Evolutionary conservation across 2,797 vertebrate species (phyloP), one percentile per base, ranked within the genome.

Genomic region (Sylvia borin): DNA sequence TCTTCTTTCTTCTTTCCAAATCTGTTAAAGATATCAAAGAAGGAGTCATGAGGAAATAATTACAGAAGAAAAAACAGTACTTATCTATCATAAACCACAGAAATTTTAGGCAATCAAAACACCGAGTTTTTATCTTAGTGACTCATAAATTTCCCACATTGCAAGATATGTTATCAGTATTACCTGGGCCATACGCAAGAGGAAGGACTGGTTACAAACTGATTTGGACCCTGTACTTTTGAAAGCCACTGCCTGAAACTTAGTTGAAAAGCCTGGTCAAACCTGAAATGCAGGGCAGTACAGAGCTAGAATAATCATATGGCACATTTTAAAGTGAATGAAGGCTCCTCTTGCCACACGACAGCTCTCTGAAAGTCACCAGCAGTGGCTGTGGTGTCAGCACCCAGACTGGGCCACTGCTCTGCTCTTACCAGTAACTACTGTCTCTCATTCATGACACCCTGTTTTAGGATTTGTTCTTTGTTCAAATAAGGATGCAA

Each of bases 1-100:
- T 99, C 99, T 36, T 99, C 99, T 91, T 99, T 99, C 96, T 98
- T 99, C 98, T 99, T 99, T 47, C 99, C 99, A 91, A 99, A 99
- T 96, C 99, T 99, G 95, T 96, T 88, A 60, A 96, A 93, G 51
- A 96, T 58, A 95, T 21, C 67, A 94, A 88, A 82, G 16, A 80
- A 95, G 9, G 65, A 87, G 90, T 61, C 58, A 78, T 50, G 25
- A 96, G 22, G 55, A 90, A 45, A 95, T 36, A 93, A 87, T 95
- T 81, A 93, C 45, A 87, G 36, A 87, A 73, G 19, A 89, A 87
- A 75, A 82, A 61, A 0, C 74, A 82, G 66, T 53, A 89, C 38
- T 90, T 86, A 77, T n/a, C 42, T 72, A 61, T 20, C 42, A n/a
- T 20, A 92, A 70, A 83, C 7, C 57, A 92, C 43, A 76, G 50